Conservation (phyloP, 37 sponge, comb jelly and placozoan species). For the Chondrosia reniformis region DNA sequence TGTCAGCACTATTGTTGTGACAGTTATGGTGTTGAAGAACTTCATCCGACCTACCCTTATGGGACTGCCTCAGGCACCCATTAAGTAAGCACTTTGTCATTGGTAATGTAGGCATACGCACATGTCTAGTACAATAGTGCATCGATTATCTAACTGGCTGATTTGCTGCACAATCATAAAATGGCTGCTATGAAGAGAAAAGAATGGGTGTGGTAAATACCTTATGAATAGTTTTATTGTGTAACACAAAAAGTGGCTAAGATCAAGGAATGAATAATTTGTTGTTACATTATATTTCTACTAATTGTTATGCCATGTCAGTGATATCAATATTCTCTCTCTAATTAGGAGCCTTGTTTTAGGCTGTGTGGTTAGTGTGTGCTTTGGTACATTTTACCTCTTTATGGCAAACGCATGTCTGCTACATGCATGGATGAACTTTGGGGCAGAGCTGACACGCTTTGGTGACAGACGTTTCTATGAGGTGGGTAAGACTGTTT, state of each 20-base stretch:
- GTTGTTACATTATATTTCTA: no score
- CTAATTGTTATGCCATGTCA: background rate
- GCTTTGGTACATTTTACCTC: constrained; percentile 54
- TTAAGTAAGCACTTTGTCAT: background rate
- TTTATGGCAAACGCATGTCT: constrained; percentile 80
- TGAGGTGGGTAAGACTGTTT: constrained; percentile 33
- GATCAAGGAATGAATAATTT: no score
- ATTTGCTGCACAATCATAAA: no score
- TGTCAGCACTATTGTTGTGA: constrained; percentile 2
- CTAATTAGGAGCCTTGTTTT: constrained; percentile 9
- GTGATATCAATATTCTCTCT: background rate
- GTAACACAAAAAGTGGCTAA: no score
- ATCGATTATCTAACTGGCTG: background rate
- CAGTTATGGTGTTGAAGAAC: constrained; percentile 16
- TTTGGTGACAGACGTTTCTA: constrained; percentile 91
- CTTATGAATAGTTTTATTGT: no score
- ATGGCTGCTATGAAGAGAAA: no score
- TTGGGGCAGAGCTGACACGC: constrained; percentile 64
- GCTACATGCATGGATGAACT: constrained; percentile 79
- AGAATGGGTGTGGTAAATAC: no score
- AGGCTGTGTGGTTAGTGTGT: background rate
- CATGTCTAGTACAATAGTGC: background rate
- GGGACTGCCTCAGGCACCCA: background rate
- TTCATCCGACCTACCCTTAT: constrained; percentile 1
- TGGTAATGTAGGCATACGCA: background rate